Percentiles rank a stretch among this genome's conserved stretches.
These are phyloP conservation scores for Alcis repandata DNA, from an alignment of 2,888 invertebrate genomes.

Conservation along the genomic window DNA sequence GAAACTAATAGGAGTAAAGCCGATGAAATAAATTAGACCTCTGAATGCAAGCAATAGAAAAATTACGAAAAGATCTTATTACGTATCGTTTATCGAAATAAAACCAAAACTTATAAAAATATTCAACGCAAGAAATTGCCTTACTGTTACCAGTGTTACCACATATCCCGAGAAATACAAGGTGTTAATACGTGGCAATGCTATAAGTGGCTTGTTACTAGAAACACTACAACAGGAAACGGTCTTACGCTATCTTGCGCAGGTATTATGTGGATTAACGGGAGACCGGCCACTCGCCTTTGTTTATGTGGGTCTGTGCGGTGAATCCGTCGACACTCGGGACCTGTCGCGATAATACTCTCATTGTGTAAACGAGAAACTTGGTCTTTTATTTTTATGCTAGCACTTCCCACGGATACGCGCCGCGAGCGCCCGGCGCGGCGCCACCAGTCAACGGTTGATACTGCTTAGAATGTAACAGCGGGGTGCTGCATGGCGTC, in stretches of 20 bases:
- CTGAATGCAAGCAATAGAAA: neutral
- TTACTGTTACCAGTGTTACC: constrained; percentile 7
- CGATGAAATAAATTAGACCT: neutral
- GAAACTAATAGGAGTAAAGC: neutral
- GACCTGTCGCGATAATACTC: constrained; percentile 47
- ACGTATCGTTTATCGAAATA: neutral
- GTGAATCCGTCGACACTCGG: constrained; percentile 46
- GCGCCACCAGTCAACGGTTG: constrained; percentile 1
- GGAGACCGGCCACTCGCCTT: constrained; percentile 49
- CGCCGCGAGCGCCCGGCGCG: constrained; percentile 4
- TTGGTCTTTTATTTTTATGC: constrained; percentile 30
- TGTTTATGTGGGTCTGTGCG: constrained; percentile 51
- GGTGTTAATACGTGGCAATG: constrained; percentile 59
- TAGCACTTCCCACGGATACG: constrained; percentile 21
- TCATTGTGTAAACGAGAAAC: constrained; percentile 41
- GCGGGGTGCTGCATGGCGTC: constrained; percentile 15
- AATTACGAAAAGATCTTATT: neutral
- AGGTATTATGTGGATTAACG: constrained; percentile 59
- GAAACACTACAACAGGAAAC: constrained; percentile 64
- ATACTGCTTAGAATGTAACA: constrained; percentile 4
- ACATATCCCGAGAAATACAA: constrained; percentile 47
- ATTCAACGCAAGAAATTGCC: neutral
- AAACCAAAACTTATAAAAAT: neutral
- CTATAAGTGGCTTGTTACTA: constrained; percentile 59
- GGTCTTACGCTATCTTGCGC: constrained; percentile 49